Conservation (phyloP, 2,888 invertebrate species). For the Resseliella maxima region DNA sequence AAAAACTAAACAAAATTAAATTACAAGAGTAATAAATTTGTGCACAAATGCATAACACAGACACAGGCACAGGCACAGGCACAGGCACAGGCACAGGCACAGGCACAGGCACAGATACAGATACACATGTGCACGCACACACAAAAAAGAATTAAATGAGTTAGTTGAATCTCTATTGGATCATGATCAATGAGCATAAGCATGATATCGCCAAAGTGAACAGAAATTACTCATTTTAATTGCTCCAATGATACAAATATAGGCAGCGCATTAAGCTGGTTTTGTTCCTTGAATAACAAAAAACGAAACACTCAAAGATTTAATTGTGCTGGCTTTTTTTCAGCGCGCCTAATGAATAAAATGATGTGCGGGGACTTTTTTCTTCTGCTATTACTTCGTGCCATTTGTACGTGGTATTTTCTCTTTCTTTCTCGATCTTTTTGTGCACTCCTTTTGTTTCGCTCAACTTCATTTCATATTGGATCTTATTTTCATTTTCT, state of each 20-base stretch:
- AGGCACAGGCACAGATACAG: too few species aligned
- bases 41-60: too few species aligned
- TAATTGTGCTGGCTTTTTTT: conserved; percentile 7
- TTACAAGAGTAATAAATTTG: too few species aligned
- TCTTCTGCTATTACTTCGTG: not conserved
- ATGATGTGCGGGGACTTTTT: not conserved
- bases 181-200: conserved; percentile 18
- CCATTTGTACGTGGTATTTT: too few species aligned
- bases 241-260: conserved; percentile 53
- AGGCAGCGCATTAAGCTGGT: not conserved
- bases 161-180: not conserved
- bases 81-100: too few species aligned
- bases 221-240: conserved; percentile 45
- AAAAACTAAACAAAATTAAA: too few species aligned
- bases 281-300: not conserved
- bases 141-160: not conserved
- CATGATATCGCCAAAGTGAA: conserved; percentile 7
- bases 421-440: too few species aligned
- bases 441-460: not conserved
- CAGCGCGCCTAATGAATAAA: not conserved
- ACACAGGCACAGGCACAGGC: too few species aligned
- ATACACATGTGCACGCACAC: not conserved
- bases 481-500: not conserved
- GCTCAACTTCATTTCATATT: not conserved
- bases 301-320: too few species aligned